phyloP scores from a whole-genome alignment of 1,140 invertebrate genomes.

The Stegodyphus mimosarum region DNA sequence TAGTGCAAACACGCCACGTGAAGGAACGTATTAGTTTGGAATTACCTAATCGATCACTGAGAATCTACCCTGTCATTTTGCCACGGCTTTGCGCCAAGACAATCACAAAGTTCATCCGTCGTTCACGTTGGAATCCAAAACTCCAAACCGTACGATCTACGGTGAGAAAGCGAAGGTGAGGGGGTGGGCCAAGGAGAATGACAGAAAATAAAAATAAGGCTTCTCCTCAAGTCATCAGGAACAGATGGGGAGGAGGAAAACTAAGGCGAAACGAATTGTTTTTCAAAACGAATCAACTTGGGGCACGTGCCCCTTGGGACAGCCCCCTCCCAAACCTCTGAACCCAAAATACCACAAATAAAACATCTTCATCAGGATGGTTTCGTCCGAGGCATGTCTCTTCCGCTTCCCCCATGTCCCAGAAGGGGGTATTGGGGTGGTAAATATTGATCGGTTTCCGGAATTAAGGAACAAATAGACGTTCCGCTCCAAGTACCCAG shows the following conservation, averaged over 20 bases:
- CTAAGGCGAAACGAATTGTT: constrained; percentile 23
- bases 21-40: too few relatives aligned
- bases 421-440: constrained; percentile 10
- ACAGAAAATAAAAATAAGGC: neutral
- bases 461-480: constrained; percentile 55
- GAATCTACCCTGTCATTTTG: too few relatives aligned
- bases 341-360: constrained; percentile 45
- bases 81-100: too few relatives aligned
- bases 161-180: too few relatives aligned
- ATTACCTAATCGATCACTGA: too few relatives aligned
- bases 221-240: neutral
- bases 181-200: too few relatives aligned
- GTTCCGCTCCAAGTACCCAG: constrained; percentile 25
- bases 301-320: constrained; percentile 3
- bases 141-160: too few relatives aligned
- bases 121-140: too few relatives aligned
- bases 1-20: too few relatives aligned
- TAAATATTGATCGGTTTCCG: constrained; percentile 39
- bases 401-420: constrained; percentile 1
- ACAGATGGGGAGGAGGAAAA: constrained; percentile 5
- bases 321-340: neutral
- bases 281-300: constrained; percentile 23
- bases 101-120: too few relatives aligned
- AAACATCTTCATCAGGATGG: constrained; percentile 24
- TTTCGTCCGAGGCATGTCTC: constrained; percentile 13